Base-by-base conservation (phyloP, 2,888 invertebrate genomes). In the Galeruca laticollis region DNA sequence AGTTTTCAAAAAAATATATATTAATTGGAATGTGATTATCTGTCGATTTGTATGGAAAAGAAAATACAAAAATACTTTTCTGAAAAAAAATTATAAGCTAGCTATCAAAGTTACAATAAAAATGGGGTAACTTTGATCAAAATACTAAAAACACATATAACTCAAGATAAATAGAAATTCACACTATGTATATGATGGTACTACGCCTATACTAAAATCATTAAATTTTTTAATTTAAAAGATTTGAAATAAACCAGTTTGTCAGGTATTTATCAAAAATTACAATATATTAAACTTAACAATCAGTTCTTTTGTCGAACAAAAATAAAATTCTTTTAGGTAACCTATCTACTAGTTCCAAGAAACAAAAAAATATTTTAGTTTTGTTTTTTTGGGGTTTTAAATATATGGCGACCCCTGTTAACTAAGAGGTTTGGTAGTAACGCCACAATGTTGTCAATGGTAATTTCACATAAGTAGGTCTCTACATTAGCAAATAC, bases 361-460 rank as follows among this genome's bases (percentile, higher is more conserved):
- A 37, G 37, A 37, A 37, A 37, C 37, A 6, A 37, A 37, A 37
- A 37, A 37, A 6, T 37, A 37, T 37, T 37, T 37, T 37, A 37
- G 37, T 37, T 11, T 9, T 9, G 37, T 37, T 37, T 37, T 37
- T 9, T 37, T 37, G 10, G 10, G 10, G 37, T 37, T 37, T 37
- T 37, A 37, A 37, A 37, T 37, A 37, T 37, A 37, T 37, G 37
- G 37, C 37, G 37, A 37, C 37, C 37, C 37, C 37, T 37, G 37
- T 37, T 37, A 37, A 37, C 11, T 37, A 37, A 37, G 37, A 11
- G 8, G 37, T 37, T 37, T 37, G 37, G 37, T 37, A 37, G 37
- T 37, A 37, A 37, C 37, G 37, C 37, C 37, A 37, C 37, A 37
- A 37, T 37, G 37, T 37, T 37, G 37, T 37, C 37, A 37, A 37